Base-by-base conservation (phyloP, 2,113 vertebrate genomes). In the Tursiops truncatus region DNA sequence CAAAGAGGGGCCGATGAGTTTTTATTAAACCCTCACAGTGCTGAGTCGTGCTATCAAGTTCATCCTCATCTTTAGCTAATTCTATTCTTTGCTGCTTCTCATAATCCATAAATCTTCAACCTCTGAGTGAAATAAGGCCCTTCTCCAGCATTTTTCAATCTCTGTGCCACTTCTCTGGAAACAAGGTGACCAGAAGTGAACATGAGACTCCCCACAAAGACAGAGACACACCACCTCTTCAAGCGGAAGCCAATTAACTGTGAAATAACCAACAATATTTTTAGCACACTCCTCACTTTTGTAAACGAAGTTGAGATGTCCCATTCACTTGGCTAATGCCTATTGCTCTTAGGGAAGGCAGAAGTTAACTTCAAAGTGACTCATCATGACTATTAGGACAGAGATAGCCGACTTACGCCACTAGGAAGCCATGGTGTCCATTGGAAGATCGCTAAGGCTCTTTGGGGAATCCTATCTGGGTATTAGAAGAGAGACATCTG, bases 61-160 rank as follows among this genome's bases (percentile, higher is more conserved):
- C 93, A 97, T 94, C 92, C 97, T 97, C 58, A 97, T 97, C 96
- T 96, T 96, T 82, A 81, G 86, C 94, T 95, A 97, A 97, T 96
- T 65, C 83, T 95, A 67, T 92, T 90, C 96, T 96, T 94, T 36
- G 58, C 80, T 95, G 83, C 74, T 81, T 90, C 92, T 85, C 47
- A 82, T 23, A 73, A 47, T 67, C 85, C 87, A 92, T 96, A 83
- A 95, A 96, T 97, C 96, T 56, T 96, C 74, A 84, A 88, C 93
- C 92, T 96, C 60, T 77, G 81, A 91, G 44, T 7, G 28, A 86
- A 58, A 63, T 63, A 80, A 63, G 77, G 90, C 80, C 94, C 96
- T 97, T 88, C 33, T 73, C 53, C 0, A 25, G 65, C 70, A 90
- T 83, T 96, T 95, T 95, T 96, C 96, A 92, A 85, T 94, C 94